phyloP scores from a whole-genome alignment of 2,113 vertebrate species.

The Muntiacus muntjak region DNA sequence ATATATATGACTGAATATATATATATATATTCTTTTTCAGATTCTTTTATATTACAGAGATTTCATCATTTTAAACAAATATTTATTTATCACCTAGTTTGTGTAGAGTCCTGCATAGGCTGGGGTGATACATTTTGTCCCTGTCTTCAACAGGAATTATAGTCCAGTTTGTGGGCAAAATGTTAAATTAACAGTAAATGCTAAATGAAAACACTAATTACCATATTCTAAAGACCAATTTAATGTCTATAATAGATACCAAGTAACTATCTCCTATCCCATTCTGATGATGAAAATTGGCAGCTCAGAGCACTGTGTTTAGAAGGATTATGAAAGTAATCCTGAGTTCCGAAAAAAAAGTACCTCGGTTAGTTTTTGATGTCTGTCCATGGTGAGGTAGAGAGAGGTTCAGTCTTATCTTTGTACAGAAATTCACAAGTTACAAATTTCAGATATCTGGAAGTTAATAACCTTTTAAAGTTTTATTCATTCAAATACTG shows the following conservation, averaged over 20 bases:
- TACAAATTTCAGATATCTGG: neutral
- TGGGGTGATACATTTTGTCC: neutral
- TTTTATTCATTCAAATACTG: neutral
- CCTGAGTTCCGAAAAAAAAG: neutral
- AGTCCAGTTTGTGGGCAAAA: neutral
- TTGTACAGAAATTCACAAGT: neutral
- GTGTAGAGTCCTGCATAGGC: neutral
- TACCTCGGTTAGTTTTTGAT: neutral
- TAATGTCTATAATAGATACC: neutral
- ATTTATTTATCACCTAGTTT: neutral
- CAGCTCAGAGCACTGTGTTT: neutral
- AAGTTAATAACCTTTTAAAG: neutral
- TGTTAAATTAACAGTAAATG: neutral
- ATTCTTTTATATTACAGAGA: neutral
- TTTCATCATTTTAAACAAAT: constrained; percentile 1
- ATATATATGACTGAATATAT: neutral
- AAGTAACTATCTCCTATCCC: neutral
- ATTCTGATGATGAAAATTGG: neutral
- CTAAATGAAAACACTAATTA: neutral
- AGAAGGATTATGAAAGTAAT: neutral
- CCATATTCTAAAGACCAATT: neutral
- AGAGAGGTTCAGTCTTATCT: neutral
- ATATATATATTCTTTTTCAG: neutral
- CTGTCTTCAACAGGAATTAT: neutral
- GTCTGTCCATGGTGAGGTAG: neutral